Percentiles rank a stretch among this genome's conserved stretches.
These are phyloP conservation scores for Peromyscus californicus DNA, from an alignment of 2,113 vertebrate species.

Conservation along the genomic window DNA sequence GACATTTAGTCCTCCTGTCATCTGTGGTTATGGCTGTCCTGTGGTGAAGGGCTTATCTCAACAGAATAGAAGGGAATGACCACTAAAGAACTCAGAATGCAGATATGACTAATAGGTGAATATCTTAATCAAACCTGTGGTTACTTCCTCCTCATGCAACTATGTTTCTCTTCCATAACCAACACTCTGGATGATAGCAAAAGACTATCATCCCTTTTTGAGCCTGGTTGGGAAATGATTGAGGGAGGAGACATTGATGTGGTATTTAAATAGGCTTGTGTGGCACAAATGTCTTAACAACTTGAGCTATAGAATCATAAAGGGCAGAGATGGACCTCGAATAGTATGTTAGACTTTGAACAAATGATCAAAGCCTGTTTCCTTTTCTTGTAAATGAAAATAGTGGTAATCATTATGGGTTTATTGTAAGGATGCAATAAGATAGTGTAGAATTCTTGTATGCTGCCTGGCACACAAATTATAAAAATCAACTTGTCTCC, in stretches of 20 bases:
- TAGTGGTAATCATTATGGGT: neutral
- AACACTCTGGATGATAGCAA: neutral
- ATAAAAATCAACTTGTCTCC: neutral
- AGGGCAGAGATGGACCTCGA: neutral
- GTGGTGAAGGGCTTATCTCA: neutral
- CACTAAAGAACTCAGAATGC: neutral
- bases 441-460: neutral
- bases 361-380: neutral
- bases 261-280: neutral
- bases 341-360: neutral
- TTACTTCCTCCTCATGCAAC: neutral
- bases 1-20: neutral
- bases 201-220: neutral
- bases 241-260: neutral
- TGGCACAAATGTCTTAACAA: neutral
- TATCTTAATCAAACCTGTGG: slow-evolving; percentile 15
- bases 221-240: neutral
- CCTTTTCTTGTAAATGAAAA: neutral
- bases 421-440: neutral
- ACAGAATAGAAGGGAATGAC: neutral
- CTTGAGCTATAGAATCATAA: neutral
- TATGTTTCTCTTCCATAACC: neutral
- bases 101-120: neutral
- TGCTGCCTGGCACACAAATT: neutral
- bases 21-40: neutral